Evolutionary conservation across 2,888 invertebrate genomes (phyloP).

Genomic region (Drosophila gaucha): DNA sequence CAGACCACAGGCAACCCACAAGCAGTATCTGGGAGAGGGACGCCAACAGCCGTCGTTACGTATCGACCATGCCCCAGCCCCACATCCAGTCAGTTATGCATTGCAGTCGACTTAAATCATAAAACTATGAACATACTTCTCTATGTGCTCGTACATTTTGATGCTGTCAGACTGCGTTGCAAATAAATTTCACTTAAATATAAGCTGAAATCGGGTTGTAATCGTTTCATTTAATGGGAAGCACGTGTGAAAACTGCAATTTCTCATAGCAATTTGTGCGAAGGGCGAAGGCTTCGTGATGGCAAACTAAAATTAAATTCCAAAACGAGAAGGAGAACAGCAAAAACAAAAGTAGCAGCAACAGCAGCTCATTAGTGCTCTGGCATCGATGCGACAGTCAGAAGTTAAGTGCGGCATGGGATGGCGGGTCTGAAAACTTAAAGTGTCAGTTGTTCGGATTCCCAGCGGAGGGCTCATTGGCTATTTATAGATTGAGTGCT

Average conservation of each 20-base stretch:
- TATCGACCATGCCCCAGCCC: not conserved
- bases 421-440: conserved; percentile 9
- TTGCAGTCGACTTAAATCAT: conserved; percentile 61
- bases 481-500: conserved; percentile 42
- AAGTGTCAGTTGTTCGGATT: conserved; percentile 41
- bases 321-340: not conserved
- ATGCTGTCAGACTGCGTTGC: conserved; percentile 43
- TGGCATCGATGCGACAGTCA: conserved; percentile 51
- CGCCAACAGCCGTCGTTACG: conserved; percentile 42
- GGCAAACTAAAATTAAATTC: conserved; percentile 7
- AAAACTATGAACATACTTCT: conserved; percentile 54
- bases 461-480: conserved; percentile 32
- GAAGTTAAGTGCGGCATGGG: conserved; percentile 34
- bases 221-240: conserved; percentile 82
- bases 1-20: conserved; percentile 16
- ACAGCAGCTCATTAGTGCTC: conserved; percentile 71
- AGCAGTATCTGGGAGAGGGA: no score
- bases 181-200: conserved; percentile 83
- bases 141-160: conserved; percentile 19
- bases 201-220: conserved; percentile 75
- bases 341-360: conserved; percentile 38
- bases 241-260: conserved; percentile 82
- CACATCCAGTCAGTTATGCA: conserved; percentile 15
- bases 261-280: conserved; percentile 46
- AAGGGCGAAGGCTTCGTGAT: conserved; percentile 3